Conservation (phyloP, 2,888 invertebrate genomes). For the Brachypalpus laphriformis region DNA sequence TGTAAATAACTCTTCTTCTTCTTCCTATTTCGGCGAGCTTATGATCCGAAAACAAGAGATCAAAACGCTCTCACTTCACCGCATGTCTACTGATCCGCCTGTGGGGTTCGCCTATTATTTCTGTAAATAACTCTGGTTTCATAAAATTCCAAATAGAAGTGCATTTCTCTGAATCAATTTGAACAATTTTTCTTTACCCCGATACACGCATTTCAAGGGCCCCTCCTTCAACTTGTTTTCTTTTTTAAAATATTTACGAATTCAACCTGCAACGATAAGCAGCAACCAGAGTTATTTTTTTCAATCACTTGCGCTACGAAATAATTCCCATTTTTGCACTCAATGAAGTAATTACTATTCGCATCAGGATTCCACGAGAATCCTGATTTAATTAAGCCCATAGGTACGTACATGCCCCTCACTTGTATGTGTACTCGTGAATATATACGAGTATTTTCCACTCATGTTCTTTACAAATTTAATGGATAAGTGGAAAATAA, state of each 20-base stretch:
- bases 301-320: not conserved
- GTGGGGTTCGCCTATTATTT: no score
- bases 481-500: not conserved
- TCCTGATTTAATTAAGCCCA: not conserved
- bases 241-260: not conserved
- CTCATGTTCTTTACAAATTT: not conserved
- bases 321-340: not conserved
- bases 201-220: no score
- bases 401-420: not conserved
- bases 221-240: no score
- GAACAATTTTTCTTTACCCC: no score
- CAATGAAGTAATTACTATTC: conserved; percentile 7
- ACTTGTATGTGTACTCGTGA: not conserved
- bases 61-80: no score
- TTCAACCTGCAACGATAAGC: not conserved
- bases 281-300: not conserved
- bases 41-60: no score
- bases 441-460: not conserved
- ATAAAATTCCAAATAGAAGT: no score
- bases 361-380: not conserved
- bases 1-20: no score
- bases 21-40: no score
- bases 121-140: no score
- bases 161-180: no score
- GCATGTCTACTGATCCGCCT: no score